Evolutionary conservation across 2,113 vertebrate species (phyloP), one percentile per base, ranked within the genome.

Genomic region (Naja naja): DNA sequence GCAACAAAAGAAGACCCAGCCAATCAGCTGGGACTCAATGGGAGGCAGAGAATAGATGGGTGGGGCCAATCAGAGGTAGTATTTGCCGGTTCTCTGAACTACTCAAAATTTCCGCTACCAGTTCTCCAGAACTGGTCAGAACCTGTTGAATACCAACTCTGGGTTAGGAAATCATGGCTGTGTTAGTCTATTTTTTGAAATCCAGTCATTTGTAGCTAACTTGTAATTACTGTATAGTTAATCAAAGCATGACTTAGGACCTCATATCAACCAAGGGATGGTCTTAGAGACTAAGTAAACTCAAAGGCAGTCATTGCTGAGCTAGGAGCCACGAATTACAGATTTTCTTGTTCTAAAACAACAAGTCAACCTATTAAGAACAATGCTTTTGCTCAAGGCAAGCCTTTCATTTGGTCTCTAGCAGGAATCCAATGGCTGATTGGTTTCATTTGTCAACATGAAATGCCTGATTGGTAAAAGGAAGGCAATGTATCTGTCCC

Each of bases 391-490:
- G 20, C 25, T 74, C 60, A 92, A 89, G 23, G 60, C 86, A 16
- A 81, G 87, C 25, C 23, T 87, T 88, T 20, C 1, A 6, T 6
- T 16, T 0, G 81, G 60, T 10, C 52, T 85, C 16, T 85, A 94
- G 39, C 39, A 91, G 54, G n/a, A 92, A 87, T 20, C 39, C 34
- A 90, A 9, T 43, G 54, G 49, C 20, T 81, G 90, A 56, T 49
- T 93, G 60, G 90, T 34, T 88, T 56, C 14, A 56, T 90, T 52
- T 93, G 89, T 1, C 69, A 94, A 54, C 27, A 54, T 39, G 8
- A 34, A 55, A 39, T 47, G 93, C 5, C 0, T 1, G 10, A 34
- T 53, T 49, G 1, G 0, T 0, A 81, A 0, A 8, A 47, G 34
- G 39, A 54, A 52, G 86, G 12, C 22, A 56, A 5, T 55, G 45